Evolutionary conservation across 2,888 invertebrate species (phyloP).

Genomic region (Dichetophora obliterata): DNA sequence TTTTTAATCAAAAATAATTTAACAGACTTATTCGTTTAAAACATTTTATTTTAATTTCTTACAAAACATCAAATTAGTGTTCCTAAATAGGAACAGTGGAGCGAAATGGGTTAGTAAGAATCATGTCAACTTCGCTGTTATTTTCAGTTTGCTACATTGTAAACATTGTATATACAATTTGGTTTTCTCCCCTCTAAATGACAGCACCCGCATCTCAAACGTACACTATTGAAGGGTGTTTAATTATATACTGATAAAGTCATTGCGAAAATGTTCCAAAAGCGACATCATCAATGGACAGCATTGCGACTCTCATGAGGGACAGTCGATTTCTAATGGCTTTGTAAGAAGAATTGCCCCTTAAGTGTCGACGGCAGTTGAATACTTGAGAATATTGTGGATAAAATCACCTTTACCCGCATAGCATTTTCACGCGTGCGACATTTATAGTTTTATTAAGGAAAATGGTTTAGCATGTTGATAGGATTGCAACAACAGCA

Average conservation of each 20-base stretch:
- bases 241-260: conserved; percentile 28
- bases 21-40: no score
- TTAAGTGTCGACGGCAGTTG: not conserved
- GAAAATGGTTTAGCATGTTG: no score
- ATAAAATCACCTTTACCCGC: conserved; percentile 30
- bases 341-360: not conserved
- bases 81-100: no score
- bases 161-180: no score
- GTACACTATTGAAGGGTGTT: not conserved
- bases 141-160: no score
- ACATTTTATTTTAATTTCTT: no score
- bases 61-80: no score
- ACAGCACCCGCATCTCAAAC: conserved; percentile 23
- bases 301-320: conserved; percentile 7
- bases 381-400: not conserved
- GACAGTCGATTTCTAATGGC: not conserved
- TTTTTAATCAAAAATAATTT: no score
- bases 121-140: no score
- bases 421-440: conserved; percentile 27
- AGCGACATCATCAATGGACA: not conserved
- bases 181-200: not conserved
- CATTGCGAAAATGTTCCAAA: conserved; percentile 6
- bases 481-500: no score
- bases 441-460: not conserved
- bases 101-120: no score